phyloP scores from a whole-genome alignment of 2,888 invertebrate genomes.

The Synanthedon tipuliformis region DNA sequence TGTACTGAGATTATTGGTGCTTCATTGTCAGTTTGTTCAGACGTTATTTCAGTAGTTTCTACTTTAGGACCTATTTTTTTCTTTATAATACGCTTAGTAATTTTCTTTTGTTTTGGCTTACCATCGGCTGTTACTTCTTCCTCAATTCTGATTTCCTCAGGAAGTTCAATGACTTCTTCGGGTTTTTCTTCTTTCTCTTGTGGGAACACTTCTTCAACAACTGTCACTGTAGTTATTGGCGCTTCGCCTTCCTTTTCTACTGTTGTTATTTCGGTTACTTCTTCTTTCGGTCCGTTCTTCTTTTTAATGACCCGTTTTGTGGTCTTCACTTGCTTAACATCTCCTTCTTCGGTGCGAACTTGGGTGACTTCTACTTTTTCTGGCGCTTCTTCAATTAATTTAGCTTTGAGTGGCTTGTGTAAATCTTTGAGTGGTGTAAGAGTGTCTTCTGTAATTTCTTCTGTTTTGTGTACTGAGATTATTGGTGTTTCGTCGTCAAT shows the following conservation, averaged over 20 bases:
- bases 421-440: constrained; percentile 15
- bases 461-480: too few species aligned
- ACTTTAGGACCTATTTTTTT: too few species aligned
- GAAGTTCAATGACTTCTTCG: constrained; percentile 4
- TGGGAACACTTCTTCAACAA: constrained; percentile 31
- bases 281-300: constrained; percentile 6
- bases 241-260: constrained; percentile 27
- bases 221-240: constrained; percentile 23
- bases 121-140: constrained; percentile 12
- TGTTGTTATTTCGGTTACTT: constrained; percentile 38
- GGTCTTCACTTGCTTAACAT: constrained; percentile 8
- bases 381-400: constrained; percentile 16
- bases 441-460: constrained; percentile 4
- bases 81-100: too few species aligned
- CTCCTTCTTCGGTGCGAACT: constrained; percentile 11
- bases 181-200: constrained; percentile 19
- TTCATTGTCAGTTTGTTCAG: too few species aligned
- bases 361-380: constrained; percentile 2
- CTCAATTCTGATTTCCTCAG: too few species aligned
- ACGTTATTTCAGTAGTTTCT: too few species aligned
- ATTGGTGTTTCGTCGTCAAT: constrained; percentile 22
- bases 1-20: too few species aligned
- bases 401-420: constrained; percentile 17
- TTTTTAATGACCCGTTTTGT: constrained; percentile 6
- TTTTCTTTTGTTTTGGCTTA: constrained; percentile 12